Evolutionary conservation across 2,113 vertebrate species (phyloP).

Genomic region (Ctenomys sociabilis): DNA sequence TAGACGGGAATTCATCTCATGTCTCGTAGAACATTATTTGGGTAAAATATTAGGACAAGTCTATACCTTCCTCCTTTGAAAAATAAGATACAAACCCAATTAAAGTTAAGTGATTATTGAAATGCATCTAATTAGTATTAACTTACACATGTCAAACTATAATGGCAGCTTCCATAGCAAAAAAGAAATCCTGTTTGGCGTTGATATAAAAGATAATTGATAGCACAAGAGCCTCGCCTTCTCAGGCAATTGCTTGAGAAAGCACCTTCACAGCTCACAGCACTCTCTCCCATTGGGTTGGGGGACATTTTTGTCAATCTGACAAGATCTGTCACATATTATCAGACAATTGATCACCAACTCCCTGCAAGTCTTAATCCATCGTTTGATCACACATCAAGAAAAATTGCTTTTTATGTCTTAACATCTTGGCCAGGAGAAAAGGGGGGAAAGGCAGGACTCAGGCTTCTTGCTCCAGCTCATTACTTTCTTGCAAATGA

Average conservation of each 20-base stretch:
- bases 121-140: constrained; percentile 83
- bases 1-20: constrained; percentile 71
- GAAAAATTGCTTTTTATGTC: constrained; percentile 69
- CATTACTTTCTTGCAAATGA: constrained; percentile 67
- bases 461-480: constrained; percentile 57
- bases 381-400: constrained; percentile 70
- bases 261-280: constrained; percentile 76
- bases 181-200: constrained; percentile 59
- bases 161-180: constrained; percentile 58
- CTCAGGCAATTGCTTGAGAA: constrained; percentile 57
- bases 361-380: constrained; percentile 70
- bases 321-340: constrained; percentile 72
- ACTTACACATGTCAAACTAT: constrained; percentile 74
- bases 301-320: constrained; percentile 59
- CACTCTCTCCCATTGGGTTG: constrained; percentile 58
- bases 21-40: constrained; percentile 75
- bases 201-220: constrained; percentile 63
- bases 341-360: constrained; percentile 69
- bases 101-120: constrained; percentile 81
- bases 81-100: constrained; percentile 85
- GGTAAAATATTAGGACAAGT: constrained; percentile 84
- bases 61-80: constrained; percentile 79
- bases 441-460: neutral
- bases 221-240: constrained; percentile 41
- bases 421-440: constrained; percentile 49